A percentile compares a stretch with the other conserved stretches of the same genome.
phyloP scores from a whole-genome alignment of 2,888 invertebrate genomes.

The Imbricaverruca yamaguchii region DNA sequence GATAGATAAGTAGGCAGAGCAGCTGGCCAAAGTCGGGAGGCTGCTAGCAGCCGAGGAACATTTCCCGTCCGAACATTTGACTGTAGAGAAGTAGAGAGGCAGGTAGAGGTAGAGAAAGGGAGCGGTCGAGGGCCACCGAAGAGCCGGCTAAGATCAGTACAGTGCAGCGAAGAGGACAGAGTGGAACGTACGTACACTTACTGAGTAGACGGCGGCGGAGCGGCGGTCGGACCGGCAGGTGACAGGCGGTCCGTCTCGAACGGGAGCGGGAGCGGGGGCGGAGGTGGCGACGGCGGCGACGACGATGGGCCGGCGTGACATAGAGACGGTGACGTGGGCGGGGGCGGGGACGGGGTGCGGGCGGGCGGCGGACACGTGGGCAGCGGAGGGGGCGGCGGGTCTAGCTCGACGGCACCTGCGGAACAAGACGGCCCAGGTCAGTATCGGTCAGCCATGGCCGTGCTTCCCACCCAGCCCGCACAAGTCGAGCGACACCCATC shows the following conservation, averaged over 20 bases:
- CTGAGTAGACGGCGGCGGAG: not conserved
- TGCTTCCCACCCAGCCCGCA: no score
- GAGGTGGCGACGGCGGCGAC: not conserved
- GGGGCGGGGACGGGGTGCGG: not conserved
- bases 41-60: no score
- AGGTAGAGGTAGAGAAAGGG: no score
- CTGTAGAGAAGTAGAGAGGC: no score
- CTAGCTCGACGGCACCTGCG: slow-evolving; percentile 7
- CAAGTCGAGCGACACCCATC: no score
- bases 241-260: not conserved
- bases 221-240: not conserved
- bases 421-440: not conserved
- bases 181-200: slow-evolving; percentile 1
- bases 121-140: no score
- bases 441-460: no score
- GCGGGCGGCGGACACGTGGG: slow-evolving; percentile 1
- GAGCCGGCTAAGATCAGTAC: not conserved
- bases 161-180: not conserved
- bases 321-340: not conserved
- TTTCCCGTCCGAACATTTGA: no score
- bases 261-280: not conserved
- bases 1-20: no score
- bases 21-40: no score
- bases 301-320: not conserved
- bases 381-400: slow-evolving; percentile 17